phyloP scores from a whole-genome alignment of 2,797 vertebrate species.

The Numenius phaeopus region DNA sequence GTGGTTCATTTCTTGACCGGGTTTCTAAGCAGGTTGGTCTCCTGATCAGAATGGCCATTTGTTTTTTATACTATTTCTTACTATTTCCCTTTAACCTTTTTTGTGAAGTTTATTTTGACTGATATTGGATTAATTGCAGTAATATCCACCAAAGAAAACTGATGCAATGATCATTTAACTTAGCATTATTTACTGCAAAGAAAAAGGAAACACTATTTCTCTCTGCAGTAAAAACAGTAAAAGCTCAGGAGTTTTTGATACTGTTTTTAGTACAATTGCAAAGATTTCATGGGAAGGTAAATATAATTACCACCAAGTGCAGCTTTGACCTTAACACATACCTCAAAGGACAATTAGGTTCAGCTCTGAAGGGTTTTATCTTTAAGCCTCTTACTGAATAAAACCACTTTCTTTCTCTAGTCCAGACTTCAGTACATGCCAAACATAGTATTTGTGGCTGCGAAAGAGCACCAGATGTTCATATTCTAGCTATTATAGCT shows the following conservation, averaged over 20 bases:
- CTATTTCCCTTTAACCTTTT: slow-evolving; percentile 14
- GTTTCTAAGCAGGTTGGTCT: neutral
- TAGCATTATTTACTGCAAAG: neutral
- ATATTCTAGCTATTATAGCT: slow-evolving; percentile 34
- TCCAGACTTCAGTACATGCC: slow-evolving; percentile 37
- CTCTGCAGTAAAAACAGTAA: neutral
- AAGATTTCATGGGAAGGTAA: neutral
- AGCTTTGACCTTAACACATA: slow-evolving; percentile 62
- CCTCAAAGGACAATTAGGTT: slow-evolving; percentile 61
- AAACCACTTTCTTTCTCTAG: slow-evolving; percentile 13
- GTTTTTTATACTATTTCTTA: neutral
- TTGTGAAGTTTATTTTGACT: slow-evolving; percentile 32
- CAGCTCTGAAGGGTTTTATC: slow-evolving; percentile 45
- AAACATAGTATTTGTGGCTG: slow-evolving; percentile 61
- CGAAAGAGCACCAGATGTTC: slow-evolving; percentile 33
- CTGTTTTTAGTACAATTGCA: neutral
- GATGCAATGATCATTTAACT: slow-evolving; percentile 27
- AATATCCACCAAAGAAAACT: neutral
- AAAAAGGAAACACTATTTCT: neutral
- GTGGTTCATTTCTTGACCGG: neutral
- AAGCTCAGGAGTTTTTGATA: neutral
- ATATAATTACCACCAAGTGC: slow-evolving; percentile 9
- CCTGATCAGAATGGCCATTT: neutral
- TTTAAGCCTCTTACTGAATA: slow-evolving; percentile 55
- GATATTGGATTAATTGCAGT: slow-evolving; percentile 23